These are phyloP conservation scores for Odontophorus gujanensis DNA, from an alignment of 2,113 vertebrate species.

Conservation along the genomic window DNA sequence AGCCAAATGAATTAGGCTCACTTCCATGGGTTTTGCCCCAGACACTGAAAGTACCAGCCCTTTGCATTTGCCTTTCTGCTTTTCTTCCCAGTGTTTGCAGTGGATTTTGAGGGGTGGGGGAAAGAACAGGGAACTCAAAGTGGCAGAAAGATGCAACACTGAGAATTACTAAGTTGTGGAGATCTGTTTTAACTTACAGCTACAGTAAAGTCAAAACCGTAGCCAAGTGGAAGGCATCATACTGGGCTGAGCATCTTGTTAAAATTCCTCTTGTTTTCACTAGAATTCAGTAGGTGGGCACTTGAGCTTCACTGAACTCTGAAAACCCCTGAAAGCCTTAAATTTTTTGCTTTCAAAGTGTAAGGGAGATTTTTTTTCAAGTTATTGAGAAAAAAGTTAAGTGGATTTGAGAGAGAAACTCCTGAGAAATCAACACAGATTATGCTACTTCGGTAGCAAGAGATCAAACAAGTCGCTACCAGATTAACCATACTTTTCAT, in stretches of 20 bases:
- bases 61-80: background rate
- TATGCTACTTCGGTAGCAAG: background rate
- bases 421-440: background rate
- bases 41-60: background rate
- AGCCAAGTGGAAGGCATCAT: background rate
- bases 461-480: constrained; percentile 8
- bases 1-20: background rate
- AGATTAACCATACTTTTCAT: constrained; percentile 51
- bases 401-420: background rate
- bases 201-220: background rate
- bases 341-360: background rate
- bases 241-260: background rate
- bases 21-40: background rate
- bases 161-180: background rate
- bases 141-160: background rate
- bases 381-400: background rate
- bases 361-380: background rate
- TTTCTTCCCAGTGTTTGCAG: background rate
- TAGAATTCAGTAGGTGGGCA: background rate
- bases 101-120: no score
- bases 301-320: background rate
- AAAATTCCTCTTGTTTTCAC: background rate
- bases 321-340: background rate
- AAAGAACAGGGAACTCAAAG: background rate
- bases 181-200: background rate